These are phyloP conservation scores for Acipenser oxyrinchus DNA, from an alignment of 2,797 vertebrate genomes.

Conservation along the genomic window DNA sequence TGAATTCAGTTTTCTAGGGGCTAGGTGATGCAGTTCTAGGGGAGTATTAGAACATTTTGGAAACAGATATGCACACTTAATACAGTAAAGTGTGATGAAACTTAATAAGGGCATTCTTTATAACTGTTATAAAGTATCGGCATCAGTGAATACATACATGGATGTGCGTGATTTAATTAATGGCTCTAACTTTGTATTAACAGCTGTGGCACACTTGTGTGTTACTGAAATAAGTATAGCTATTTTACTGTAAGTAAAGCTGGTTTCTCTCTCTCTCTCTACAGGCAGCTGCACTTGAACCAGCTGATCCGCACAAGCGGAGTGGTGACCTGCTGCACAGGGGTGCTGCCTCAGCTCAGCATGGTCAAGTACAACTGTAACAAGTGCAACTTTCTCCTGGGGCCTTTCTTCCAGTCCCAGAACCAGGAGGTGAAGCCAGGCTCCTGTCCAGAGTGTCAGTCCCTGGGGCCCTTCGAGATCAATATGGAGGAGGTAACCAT, in stretches of 20 bases:
- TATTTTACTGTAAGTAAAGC: no score
- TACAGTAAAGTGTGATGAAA: no score
- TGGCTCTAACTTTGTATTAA: no score
- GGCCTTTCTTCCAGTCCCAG: constrained; percentile 93
- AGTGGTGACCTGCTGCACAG: constrained; percentile 89
- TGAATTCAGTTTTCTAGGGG: no score
- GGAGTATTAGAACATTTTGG: not conserved
- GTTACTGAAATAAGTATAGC: not conserved
- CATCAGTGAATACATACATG: no score
- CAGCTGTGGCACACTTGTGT: no score
- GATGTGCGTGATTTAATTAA: no score
- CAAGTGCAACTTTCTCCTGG: constrained; percentile 89
- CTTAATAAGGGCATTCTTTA: no score
- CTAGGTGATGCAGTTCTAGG: no score
- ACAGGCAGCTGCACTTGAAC: constrained; percentile 91
- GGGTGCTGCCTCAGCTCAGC: constrained; percentile 90
- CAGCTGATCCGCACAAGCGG: constrained; percentile 95
- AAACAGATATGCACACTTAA: not conserved
- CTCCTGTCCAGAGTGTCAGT: constrained; percentile 96
- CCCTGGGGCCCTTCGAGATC: constrained; percentile 88
- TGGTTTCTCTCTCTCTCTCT: not conserved
- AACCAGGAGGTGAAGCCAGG: constrained; percentile 97
- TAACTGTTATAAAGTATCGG: no score
- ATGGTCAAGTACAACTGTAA: constrained; percentile 97
- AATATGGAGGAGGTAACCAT: constrained; percentile 92